Conservation (phyloP, 2,113 vertebrate species). For the Sapayoa aenigma region DNA sequence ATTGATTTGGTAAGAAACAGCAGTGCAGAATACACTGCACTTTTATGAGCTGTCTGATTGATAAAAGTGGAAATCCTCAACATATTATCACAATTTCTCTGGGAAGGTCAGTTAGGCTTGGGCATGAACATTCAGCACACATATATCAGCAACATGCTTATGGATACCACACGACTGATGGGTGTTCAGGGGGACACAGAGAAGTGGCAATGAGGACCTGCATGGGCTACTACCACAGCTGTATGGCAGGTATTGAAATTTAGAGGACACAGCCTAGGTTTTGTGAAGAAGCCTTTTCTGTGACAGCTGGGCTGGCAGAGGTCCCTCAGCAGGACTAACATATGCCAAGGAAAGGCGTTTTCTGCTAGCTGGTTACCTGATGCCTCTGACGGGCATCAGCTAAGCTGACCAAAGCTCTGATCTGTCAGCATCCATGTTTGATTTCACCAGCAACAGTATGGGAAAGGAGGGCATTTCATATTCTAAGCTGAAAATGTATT, state of each 20-base stretch:
- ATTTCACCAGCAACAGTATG: background rate
- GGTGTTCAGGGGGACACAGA: fast-evolving
- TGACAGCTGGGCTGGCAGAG: background rate
- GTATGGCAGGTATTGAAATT: background rate
- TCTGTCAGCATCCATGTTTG: background rate
- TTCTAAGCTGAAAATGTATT: background rate
- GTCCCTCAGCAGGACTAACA: background rate
- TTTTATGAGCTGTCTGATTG: background rate
- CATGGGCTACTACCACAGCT: no score
- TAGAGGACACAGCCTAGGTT: background rate
- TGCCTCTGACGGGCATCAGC: background rate
- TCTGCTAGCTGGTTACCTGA: background rate
- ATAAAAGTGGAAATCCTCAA: background rate
- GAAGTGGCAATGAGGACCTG: background rate
- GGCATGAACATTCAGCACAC: background rate
- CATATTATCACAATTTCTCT: background rate
- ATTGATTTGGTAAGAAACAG: background rate
- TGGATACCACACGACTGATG: fast-evolving
- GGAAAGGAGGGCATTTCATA: background rate
- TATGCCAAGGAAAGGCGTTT: background rate
- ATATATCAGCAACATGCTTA: background rate
- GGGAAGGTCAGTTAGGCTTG: background rate
- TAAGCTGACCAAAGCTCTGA: background rate
- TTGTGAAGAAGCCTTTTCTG: background rate
- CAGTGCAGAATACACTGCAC: background rate